Base-by-base conservation (phyloP, 2,888 invertebrate genomes). In the Eudemis profundana region DNA sequence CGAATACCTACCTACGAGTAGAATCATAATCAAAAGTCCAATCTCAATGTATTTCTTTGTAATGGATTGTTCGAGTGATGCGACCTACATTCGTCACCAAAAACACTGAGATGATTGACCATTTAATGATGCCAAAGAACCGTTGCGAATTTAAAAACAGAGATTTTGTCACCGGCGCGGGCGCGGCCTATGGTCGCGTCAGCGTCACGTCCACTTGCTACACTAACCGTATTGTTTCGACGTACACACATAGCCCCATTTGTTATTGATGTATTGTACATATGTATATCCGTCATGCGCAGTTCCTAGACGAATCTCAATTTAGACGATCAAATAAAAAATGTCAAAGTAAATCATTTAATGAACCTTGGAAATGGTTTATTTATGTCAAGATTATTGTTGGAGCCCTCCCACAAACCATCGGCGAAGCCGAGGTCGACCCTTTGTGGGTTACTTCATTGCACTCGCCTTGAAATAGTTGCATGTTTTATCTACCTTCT, bases 401-500 rank as follows among this genome's bases (percentile, higher is more conserved):
- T 61, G 44, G 44, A 78, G 80, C 85, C 83, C 85, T 84, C 85
- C 84, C 80, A 83, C 83, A 70, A 83, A 76, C 76, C 76, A 81
- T 75, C 77, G 78, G 83, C 82, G 84, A 83, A 84, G 84, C 83
- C 89, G 89, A 89, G 89, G 89, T 82, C 85, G 80, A 77, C 86
- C 90, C 89, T 90, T 87, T 85, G 85, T 85, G 79, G 82, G 82
- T 87, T 89, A 83, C 91, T 89, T 89, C 87, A 86, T 86, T 89
- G 85, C 79, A 83, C 73, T 90, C 81, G 85, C 90, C 90, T 90
- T 91, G 91, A 84, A 90, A 90, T 89, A 89, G 87, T 88, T 89
- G 87, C 85, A 87, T 86, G 86, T 89, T 89, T 85, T 83, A 86
- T 85, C 78, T 82, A 76, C 74, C 36, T 53, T 66, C 53, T 83